phyloP scores from a whole-genome alignment of 2,113 vertebrate genomes.

The Cyanocitta stelleri region DNA sequence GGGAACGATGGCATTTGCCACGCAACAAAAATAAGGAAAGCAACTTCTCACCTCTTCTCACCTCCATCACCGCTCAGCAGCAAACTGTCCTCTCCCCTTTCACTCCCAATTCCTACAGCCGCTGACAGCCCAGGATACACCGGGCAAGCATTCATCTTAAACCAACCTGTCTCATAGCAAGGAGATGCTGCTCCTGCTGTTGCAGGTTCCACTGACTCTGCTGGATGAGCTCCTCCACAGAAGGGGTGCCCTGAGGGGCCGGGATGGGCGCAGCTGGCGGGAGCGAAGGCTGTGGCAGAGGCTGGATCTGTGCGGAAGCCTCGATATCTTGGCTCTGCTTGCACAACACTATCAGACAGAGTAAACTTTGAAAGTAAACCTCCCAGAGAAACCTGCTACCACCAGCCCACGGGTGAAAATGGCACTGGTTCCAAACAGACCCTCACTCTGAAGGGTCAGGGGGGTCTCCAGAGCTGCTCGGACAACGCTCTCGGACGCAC shows the following conservation, averaged over 20 bases:
- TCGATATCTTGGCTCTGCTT: conserved; percentile 86
- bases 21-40: neutral
- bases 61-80: neutral
- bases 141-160: fast-evolving
- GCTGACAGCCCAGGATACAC: neutral
- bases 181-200: conserved; percentile 97
- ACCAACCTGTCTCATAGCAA: conserved; percentile 88
- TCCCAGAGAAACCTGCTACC: neutral
- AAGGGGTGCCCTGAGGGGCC: conserved; percentile 68
- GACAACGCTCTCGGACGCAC: neutral
- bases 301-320: conserved; percentile 41
- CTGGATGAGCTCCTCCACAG: conserved; percentile 91
- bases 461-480: neutral
- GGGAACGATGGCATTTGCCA: fast-evolving
- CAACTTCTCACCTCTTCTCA: neutral
- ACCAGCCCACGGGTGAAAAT: neutral
- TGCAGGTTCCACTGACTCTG: conserved; percentile 98
- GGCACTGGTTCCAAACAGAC: fast-evolving
- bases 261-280: conserved; percentile 67
- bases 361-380: neutral
- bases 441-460: neutral
- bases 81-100: neutral
- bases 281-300: conserved; percentile 73
- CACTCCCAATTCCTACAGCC: neutral
- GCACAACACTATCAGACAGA: conserved; percentile 78